These are phyloP conservation scores for Dendropsophus ebraccatus DNA, from an alignment of 2,113 vertebrate species.

Conservation along the genomic window DNA sequence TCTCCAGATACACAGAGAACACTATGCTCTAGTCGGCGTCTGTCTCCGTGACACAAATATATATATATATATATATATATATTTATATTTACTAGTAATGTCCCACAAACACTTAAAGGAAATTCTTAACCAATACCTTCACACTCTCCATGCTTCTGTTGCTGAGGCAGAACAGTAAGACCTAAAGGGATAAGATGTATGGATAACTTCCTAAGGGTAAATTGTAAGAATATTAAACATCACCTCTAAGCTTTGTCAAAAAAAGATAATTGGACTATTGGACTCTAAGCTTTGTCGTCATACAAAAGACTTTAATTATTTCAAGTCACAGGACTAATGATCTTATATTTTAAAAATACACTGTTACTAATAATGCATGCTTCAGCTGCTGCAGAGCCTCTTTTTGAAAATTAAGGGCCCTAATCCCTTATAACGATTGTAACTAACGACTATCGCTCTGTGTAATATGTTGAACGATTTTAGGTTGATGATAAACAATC, in stretches of 20 bases:
- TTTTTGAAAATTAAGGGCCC: no score
- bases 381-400: background rate
- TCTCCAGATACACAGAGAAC: slow-evolving; percentile 30
- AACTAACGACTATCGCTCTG: no score
- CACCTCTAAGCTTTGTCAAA: background rate
- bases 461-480: no score
- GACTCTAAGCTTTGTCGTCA: no score
- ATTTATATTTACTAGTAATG: background rate
- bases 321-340: no score
- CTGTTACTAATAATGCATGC: no score
- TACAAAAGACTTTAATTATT: no score
- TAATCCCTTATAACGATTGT: no score
- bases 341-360: no score
- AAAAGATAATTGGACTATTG: no score
- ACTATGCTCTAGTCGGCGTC: background rate
- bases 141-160: background rate
- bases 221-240: background rate
- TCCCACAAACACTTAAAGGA: background rate
- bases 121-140: background rate
- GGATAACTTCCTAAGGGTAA: background rate
- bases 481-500: no score
- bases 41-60: slow-evolving; percentile 25
- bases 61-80: no score
- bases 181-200: background rate
- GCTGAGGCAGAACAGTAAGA: background rate